Base-by-base conservation (phyloP, 2,888 invertebrate species). In the Metellina segmentata region DNA sequence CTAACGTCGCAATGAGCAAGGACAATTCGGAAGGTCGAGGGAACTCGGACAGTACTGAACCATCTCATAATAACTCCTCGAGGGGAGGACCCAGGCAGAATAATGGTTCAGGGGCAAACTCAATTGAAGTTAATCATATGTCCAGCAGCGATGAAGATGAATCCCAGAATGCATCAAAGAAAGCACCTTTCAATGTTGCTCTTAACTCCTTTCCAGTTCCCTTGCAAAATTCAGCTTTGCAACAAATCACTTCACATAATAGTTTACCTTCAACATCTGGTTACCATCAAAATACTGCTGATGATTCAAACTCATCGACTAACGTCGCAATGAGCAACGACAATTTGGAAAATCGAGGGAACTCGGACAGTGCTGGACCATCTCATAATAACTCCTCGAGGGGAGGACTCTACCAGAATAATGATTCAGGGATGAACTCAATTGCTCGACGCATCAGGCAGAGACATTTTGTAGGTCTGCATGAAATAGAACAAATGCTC, bases 401-500 rank as follows among this genome's bases (percentile, higher is more conserved):
- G 48, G 82, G 78, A 34, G 90, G 61, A 0, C 49, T 70, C 6
- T 20, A 34, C 11, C 49, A 83, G 51, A 19, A 7, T 86, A 7
- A 81, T 94, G 91, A 95, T 95, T 5, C 95, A 95, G n/a, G 94
- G 95, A 7, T 94, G 19, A 78, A 48, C 53, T 8, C 16, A 4
- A 16, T 20, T 71, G 48, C 72, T 8, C 94, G 94, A 94, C 93
- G 93, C 61, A 96, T 96, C 94, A 95, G 97, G 90, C 96, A 96
- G 94, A 95, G 96, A 71, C 96, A 97, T 94, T 95, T 96, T 92
- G 96, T 97, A 94, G 96, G 96, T 34, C 95, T 97, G 86, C 95
- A 96, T 85, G 95, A 96, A 93, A 96, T 97, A 96, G 96, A 97
- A 94, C 96, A 96, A 93, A 95, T 94, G 82, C 93, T 95, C 20